Percentiles rank a stretch among this genome's conserved stretches.
phyloP scores from a whole-genome alignment of 1,140 invertebrate genomes.

The Thrips palmi region DNA sequence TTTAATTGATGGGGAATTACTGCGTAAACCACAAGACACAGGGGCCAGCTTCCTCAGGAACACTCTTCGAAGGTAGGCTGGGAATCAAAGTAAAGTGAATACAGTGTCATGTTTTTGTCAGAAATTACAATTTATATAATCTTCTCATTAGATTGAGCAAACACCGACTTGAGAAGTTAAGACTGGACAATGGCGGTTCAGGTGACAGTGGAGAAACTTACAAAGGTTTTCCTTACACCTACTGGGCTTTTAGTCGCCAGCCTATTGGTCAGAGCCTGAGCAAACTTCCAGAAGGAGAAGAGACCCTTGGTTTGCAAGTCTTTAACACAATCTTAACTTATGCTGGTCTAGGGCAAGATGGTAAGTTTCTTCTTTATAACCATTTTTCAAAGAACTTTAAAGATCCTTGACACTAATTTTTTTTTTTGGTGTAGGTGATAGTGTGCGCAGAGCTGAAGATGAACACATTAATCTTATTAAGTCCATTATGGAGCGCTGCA shows the following conservation, averaged over 20 bases:
- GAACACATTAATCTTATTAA: conserved; percentile 79
- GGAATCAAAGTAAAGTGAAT: neutral
- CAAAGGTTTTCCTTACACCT: conserved; percentile 67
- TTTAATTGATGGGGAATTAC: conserved; percentile 62
- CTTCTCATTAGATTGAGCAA: conserved; percentile 50
- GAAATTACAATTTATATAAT: conserved; percentile 1
- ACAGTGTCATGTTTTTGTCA: neutral
- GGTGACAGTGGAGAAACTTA: conserved; percentile 61
- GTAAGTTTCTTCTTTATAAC: conserved; percentile 18
- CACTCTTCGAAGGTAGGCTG: conserved; percentile 48
- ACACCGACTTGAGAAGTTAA: conserved; percentile 66
- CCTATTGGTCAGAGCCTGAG: conserved; percentile 62
- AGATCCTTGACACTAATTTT: neutral
- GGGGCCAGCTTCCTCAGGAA: conserved; percentile 67
- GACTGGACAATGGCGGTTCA: conserved; percentile 57
- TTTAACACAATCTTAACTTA: conserved; percentile 60
- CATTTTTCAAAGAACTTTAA: neutral
- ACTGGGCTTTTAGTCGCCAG: conserved; percentile 78
- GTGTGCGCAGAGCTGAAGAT: conserved; percentile 47
- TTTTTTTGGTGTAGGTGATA: conserved; percentile 23
- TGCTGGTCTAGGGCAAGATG: conserved; percentile 63
- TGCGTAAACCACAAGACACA: conserved; percentile 62
- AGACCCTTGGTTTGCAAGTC: conserved; percentile 63
- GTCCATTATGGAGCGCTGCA: conserved; percentile 70
- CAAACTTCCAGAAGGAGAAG: conserved; percentile 68